These are phyloP conservation scores for Cherax destructor DNA, from an alignment of 1,140 invertebrate genomes.

Conservation along the genomic window DNA sequence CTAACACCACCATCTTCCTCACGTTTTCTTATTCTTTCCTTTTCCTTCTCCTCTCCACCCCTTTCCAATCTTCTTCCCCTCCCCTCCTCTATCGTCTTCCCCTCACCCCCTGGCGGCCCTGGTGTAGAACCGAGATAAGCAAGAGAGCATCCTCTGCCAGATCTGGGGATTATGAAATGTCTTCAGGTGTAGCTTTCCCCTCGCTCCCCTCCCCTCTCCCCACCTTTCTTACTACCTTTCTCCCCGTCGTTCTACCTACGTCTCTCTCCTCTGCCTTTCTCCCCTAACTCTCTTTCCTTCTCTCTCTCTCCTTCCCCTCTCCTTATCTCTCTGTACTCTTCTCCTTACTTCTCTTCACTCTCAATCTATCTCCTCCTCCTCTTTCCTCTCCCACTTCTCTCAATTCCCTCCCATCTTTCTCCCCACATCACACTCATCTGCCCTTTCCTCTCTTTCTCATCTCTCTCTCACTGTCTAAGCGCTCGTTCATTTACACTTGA, in stretches of 20 bases:
- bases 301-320: neutral
- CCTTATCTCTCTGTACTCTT: neutral
- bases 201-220: neutral
- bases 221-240: neutral
- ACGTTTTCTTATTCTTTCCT: neutral
- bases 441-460: too few relatives aligned
- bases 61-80: neutral
- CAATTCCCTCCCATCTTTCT: neutral
- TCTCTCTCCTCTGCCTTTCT: neutral
- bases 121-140: constrained; percentile 17
- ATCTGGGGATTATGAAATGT: constrained; percentile 5
- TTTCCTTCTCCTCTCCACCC: neutral
- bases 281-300: neutral
- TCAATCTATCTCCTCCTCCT: neutral
- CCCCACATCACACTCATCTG: neutral
- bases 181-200: neutral
- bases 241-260: neutral
- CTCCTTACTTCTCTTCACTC: neutral
- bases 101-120: neutral
- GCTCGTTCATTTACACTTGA: too few relatives aligned
- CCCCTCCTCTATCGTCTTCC: neutral
- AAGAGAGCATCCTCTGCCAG: neutral
- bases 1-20: too few relatives aligned
- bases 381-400: neutral
- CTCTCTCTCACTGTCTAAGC: too few relatives aligned